Evolutionary conservation across 2,113 vertebrate genomes (phyloP).

Genomic region (Myotis davidii): DNA sequence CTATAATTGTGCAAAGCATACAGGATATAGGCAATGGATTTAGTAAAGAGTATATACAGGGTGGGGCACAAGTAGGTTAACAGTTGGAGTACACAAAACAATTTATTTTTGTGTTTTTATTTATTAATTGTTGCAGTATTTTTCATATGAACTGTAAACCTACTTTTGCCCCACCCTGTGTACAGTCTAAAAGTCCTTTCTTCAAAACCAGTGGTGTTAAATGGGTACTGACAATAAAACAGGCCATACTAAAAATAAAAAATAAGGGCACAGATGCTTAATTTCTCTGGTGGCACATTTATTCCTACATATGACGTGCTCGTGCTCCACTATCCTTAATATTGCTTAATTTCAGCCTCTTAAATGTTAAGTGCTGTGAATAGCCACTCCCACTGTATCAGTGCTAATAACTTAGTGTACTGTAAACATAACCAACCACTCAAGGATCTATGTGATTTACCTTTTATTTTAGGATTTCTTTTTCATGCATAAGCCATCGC

Average conservation of each 20-base stretch:
- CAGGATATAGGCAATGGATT: background rate
- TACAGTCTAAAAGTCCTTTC: background rate
- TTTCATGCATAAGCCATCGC: background rate
- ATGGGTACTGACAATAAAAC: background rate
- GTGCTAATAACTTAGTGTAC: slow-evolving; percentile 17
- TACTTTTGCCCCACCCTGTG: no score
- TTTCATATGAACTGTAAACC: background rate
- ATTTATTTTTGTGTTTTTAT: no score
- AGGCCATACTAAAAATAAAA: background rate
- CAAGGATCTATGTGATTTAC: background rate
- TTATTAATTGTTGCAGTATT: no score
- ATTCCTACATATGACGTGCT: background rate
- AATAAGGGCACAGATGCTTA: background rate
- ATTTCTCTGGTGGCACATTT: background rate
- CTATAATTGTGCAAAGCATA: slow-evolving; percentile 21
- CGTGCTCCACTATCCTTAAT: background rate
- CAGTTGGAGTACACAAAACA: background rate
- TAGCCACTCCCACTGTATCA: background rate
- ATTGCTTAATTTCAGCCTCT: slow-evolving; percentile 46
- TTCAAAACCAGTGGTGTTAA: slow-evolving; percentile 34
- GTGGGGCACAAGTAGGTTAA: background rate
- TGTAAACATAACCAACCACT: slow-evolving; percentile 41
- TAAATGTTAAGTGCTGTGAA: slow-evolving; percentile 11
- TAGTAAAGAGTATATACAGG: background rate
- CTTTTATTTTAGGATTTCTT: slow-evolving; percentile 3